Evolutionary conservation across 2,888 invertebrate species (phyloP).

Genomic region (Lypha dubia): DNA sequence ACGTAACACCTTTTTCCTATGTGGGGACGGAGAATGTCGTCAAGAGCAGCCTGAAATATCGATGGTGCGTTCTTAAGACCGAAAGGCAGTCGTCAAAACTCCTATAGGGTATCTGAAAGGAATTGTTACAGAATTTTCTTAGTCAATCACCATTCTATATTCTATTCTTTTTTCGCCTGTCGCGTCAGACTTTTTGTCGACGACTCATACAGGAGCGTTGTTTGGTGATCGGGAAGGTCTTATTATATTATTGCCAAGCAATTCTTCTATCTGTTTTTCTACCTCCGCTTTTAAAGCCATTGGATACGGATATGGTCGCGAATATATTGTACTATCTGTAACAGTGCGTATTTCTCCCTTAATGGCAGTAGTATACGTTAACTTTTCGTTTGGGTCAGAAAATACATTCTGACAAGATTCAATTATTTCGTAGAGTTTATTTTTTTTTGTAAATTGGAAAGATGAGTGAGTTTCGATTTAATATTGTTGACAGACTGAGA

Average conservation of each 20-base stretch:
- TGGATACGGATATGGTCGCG: slow-evolving; percentile 1
- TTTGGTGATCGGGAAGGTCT: slow-evolving; percentile 20
- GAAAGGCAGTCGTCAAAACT: too few relatives aligned
- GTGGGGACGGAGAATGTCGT: too few relatives aligned
- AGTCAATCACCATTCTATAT: too few relatives aligned
- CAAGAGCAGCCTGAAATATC: too few relatives aligned
- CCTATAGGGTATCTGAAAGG: slow-evolving; percentile 20
- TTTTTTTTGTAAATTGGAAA: neutral
- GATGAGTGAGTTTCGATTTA: neutral
- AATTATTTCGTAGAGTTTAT: neutral
- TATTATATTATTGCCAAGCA: slow-evolving; percentile 17
- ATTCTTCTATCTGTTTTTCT: neutral
- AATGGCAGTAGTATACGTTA: neutral
- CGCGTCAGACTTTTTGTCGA: too few relatives aligned
- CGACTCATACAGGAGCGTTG: neutral
- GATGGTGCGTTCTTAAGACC: too few relatives aligned
- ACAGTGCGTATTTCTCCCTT: slow-evolving; percentile 21
- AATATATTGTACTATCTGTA: neutral
- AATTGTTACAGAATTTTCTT: slow-evolving; percentile 2
- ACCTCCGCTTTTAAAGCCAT: slow-evolving; percentile 8
- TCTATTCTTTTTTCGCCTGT: too few relatives aligned
- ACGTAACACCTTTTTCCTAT: too few relatives aligned
- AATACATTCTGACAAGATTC: neutral
- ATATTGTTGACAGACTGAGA: neutral
- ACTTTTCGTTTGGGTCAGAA: neutral